Evolutionary conservation across 2,797 vertebrate species (phyloP).

Genomic region (Arrhamphus sclerolepis): DNA sequence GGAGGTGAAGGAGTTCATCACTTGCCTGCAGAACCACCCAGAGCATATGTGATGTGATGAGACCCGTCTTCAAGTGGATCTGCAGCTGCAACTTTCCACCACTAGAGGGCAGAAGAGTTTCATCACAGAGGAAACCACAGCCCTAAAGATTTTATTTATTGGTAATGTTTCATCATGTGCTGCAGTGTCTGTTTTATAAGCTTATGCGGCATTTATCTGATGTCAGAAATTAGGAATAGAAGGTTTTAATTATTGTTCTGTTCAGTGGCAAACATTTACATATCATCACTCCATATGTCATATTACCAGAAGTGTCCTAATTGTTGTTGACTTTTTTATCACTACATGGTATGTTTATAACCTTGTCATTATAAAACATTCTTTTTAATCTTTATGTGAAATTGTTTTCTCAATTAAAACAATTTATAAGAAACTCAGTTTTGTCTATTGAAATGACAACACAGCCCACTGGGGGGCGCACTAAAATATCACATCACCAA

Average conservation of each 20-base stretch:
- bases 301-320: slow-evolving; percentile 1
- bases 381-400: slow-evolving; percentile 17
- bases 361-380: neutral
- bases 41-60: slow-evolving; percentile 75
- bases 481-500: too few species aligned
- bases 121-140: slow-evolving; percentile 1
- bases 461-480: neutral
- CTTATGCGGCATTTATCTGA: too few species aligned
- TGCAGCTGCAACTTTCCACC: slow-evolving; percentile 18
- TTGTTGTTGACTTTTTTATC: slow-evolving; percentile 18
- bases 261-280: neutral
- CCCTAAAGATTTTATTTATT: neutral
- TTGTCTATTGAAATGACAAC: too few species aligned
- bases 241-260: neutral
- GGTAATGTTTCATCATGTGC: neutral
- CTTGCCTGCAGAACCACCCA: slow-evolving; percentile 88
- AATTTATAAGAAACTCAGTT: neutral
- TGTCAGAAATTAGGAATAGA: neutral
- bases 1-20: slow-evolving; percentile 83
- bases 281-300: neutral
- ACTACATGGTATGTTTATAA: slow-evolving; percentile 18
- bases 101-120: slow-evolving; percentile 47
- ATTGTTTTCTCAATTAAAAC: slow-evolving; percentile 45
- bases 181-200: too few species aligned
- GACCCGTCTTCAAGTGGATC: neutral